Percentiles rank a stretch among this genome's conserved stretches.
Evolutionary conservation across 2,888 invertebrate species (phyloP).

Genomic region (Heliconius ismenius): DNA sequence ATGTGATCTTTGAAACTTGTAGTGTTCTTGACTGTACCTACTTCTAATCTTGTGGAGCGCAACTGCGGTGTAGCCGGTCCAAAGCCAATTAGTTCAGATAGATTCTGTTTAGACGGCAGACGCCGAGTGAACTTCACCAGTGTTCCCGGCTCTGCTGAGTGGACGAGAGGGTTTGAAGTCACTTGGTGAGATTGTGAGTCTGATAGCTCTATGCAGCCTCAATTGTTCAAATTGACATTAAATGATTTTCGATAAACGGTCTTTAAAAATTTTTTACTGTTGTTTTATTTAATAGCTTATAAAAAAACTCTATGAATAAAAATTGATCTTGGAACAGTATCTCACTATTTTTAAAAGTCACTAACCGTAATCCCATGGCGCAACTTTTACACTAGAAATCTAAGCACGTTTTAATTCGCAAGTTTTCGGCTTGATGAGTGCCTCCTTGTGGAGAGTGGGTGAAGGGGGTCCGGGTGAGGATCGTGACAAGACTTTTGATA

Average conservation of each 20-base stretch:
- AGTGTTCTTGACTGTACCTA: slow-evolving; percentile 42
- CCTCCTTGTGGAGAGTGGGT: slow-evolving; percentile 49
- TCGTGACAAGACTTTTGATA: slow-evolving; percentile 71
- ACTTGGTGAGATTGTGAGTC: slow-evolving; percentile 42
- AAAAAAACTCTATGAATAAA: background rate
- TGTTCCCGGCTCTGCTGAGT: slow-evolving; percentile 39
- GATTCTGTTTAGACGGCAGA: slow-evolving; percentile 51
- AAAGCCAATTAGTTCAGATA: slow-evolving; percentile 65
- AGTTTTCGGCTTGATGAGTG: slow-evolving; percentile 74
- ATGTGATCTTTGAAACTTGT: slow-evolving; percentile 39
- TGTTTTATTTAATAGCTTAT: background rate
- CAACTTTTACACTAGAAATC: slow-evolving; percentile 56
- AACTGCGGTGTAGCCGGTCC: slow-evolving; percentile 59
- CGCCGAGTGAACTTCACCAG: slow-evolving; percentile 42
- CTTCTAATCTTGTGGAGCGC: slow-evolving; percentile 45
- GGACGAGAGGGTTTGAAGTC: slow-evolving; percentile 40
- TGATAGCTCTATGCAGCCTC: slow-evolving; percentile 39
- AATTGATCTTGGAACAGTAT: slow-evolving; percentile 29
- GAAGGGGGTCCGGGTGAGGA: slow-evolving; percentile 45
- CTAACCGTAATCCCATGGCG: slow-evolving; percentile 46
- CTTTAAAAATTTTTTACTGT: background rate
- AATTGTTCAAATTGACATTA: background rate
- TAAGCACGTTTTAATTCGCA: slow-evolving; percentile 77
- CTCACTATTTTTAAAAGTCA: slow-evolving; percentile 42
- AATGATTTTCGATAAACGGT: slow-evolving; percentile 12